A percentile compares a stretch with the other conserved stretches of the same genome.
Evolutionary conservation across 2,888 invertebrate genomes (phyloP).

Genomic region (Scaptomyza cyrtandrae): DNA sequence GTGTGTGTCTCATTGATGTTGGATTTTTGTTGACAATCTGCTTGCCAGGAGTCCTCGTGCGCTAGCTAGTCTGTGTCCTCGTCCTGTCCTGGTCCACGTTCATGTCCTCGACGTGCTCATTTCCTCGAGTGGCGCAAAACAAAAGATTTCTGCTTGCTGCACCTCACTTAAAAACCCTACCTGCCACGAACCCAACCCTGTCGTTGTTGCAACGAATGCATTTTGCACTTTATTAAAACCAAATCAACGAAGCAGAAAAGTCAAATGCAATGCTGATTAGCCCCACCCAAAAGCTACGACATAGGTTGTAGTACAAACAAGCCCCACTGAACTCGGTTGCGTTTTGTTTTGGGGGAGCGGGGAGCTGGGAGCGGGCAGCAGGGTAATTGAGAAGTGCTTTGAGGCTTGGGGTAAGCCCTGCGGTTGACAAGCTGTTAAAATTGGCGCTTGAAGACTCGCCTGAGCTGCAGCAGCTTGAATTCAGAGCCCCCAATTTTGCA

Average conservation of each 20-base stretch:
- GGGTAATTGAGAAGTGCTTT: not conserved
- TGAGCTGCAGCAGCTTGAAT: constrained; percentile 5
- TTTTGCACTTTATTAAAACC: constrained; percentile 79
- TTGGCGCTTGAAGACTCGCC: constrained; percentile 58
- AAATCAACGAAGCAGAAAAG: constrained; percentile 77
- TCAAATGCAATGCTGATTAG: constrained; percentile 78
- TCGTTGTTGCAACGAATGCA: constrained; percentile 42
- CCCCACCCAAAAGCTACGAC: constrained; percentile 7
- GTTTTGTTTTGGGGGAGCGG: too few relatives aligned
- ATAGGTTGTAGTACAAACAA: not conserved
- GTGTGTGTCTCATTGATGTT: constrained; percentile 56
- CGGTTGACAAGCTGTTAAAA: constrained; percentile 71
- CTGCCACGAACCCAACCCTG: not conserved
- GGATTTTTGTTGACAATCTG: constrained; percentile 35
- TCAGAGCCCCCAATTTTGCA: not conserved
- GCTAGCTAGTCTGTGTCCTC: not conserved
- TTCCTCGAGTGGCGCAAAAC: constrained; percentile 76
- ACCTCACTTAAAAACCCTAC: constrained; percentile 30
- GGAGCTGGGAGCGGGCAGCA: too few relatives aligned
- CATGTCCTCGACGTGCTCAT: constrained; percentile 63
- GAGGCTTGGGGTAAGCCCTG: constrained; percentile 35
- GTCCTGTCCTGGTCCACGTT: constrained; percentile 13
- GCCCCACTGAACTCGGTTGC: not conserved
- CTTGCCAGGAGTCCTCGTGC: not conserved
- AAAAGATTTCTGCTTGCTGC: constrained; percentile 73